Base-by-base conservation (phyloP, 1,140 invertebrate species). In the Drosophila quadrilineata region DNA sequence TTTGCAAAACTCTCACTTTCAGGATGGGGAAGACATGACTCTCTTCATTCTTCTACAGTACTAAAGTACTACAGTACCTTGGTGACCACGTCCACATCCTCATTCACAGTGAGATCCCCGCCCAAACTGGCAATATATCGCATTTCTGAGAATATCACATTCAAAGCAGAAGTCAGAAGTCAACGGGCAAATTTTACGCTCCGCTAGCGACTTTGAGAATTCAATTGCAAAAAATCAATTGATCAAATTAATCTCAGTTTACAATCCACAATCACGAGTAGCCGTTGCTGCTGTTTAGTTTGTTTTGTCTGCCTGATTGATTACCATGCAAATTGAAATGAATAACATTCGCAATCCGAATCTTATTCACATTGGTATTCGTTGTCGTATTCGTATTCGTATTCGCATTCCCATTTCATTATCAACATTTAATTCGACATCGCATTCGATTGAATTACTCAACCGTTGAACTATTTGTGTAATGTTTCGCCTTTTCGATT, bases 131-230 rank as follows among this genome's bases (percentile, higher is more conserved):
- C n/a, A n/a, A n/a, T n/a, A n/a, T n/a, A n/a, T n/a, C n/a, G n/a
- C n/a, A n/a, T n/a, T n/a, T n/a, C n/a, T n/a, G n/a, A n/a, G n/a
- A n/a, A n/a, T n/a, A n/a, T n/a, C n/a, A n/a, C n/a, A n/a, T n/a
- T n/a, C n/a, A n/a, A n/a, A n/a, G n/a, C n/a, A n/a, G n/a, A n/a
- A n/a, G n/a, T n/a, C n/a, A n/a, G n/a, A n/a, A n/a, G n/a, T n/a
- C n/a, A n/a, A n/a, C n/a, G n/a, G n/a, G n/a, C n/a, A 73, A 58
- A 58, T 77, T 76, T 74, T 26, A 72, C 57, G 74, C 69, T 72
- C 53, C 46, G 73, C 1, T 54, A 53, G 28, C 53, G 8, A 8
- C 38, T n/a, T 49, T 57, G 22, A 48, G 19, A 41, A 63, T 46
- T 63, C 58, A 66, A 67, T 50, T 60, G 63, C 36, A 49, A 60